Conservation (phyloP, 2,888 invertebrate genomes). For the Polydrusus tereticollis region DNA sequence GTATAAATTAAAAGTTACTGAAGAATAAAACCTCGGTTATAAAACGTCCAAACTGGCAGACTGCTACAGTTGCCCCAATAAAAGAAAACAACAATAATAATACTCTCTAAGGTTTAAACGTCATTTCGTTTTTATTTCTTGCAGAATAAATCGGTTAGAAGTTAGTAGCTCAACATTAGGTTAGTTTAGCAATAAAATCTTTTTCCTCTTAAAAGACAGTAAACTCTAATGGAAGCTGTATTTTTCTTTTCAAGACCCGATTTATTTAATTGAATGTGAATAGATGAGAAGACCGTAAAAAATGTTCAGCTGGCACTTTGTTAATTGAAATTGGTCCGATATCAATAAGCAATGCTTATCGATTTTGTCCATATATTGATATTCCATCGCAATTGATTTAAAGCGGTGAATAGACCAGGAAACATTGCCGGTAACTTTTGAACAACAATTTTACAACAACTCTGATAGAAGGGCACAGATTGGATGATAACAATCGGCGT, state of each 20-base stretch:
- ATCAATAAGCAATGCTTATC: no score
- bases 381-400: no score
- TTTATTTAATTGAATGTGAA: constrained; percentile 9
- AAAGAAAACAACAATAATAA: constrained; percentile 1
- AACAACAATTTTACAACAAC: no score
- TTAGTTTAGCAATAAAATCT: background rate
- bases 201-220: background rate
- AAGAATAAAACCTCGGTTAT: background rate
- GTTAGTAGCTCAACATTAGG: background rate
- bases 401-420: no score
- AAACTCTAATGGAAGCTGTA: constrained; percentile 3
- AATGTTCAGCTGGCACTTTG: background rate
- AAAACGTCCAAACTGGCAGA: background rate
- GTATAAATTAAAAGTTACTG: background rate
- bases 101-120: background rate
- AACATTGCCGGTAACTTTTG: no score
- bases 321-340: background rate
- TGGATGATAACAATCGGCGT: no score
- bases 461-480: no score
- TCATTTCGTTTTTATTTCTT: constrained; percentile 5
- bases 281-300: background rate
- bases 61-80: background rate
- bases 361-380: no score
- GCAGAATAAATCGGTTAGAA: constrained; percentile 1
- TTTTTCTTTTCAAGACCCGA: background rate